Percentiles rank a stretch among this genome's conserved stretches.
These are phyloP conservation scores for Tetranychus piercei DNA, from an alignment of 2,888 invertebrate genomes.

Conservation along the genomic window DNA sequence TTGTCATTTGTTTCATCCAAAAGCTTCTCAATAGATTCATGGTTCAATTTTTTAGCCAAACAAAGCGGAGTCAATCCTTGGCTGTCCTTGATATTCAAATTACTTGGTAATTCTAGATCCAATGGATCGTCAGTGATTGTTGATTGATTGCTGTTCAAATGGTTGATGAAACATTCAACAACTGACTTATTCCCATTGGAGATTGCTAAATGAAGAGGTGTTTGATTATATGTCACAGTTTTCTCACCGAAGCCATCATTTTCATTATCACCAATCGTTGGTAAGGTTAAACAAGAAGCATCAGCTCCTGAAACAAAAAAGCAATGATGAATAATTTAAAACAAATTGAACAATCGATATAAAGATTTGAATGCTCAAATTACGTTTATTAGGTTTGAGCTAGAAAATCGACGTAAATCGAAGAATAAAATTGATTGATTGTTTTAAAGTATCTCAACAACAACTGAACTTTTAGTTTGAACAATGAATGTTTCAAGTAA, in stretches of 20 bases:
- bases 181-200: not conserved
- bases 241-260: not conserved
- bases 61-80: not conserved
- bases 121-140: not conserved
- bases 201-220: conserved; percentile 56
- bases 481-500: too few relatives aligned
- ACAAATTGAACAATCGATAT: not conserved
- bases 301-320: not conserved
- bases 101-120: not conserved
- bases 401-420: too few relatives aligned
- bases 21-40: not conserved
- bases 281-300: not conserved
- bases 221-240: conserved; percentile 40
- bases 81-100: conserved; percentile 2
- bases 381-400: not conserved
- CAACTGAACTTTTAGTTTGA: too few relatives aligned
- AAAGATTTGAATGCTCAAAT: not conserved
- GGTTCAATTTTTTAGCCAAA: not conserved
- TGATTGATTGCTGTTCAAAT: not conserved
- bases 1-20: not conserved
- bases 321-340: not conserved
- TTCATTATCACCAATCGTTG: not conserved
- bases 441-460: too few relatives aligned
- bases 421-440: too few relatives aligned
- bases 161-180: not conserved